Percentiles rank a stretch among this genome's conserved stretches.
phyloP scores from a whole-genome alignment of 2,888 invertebrate genomes.

The Pyrochroa serraticornis region DNA sequence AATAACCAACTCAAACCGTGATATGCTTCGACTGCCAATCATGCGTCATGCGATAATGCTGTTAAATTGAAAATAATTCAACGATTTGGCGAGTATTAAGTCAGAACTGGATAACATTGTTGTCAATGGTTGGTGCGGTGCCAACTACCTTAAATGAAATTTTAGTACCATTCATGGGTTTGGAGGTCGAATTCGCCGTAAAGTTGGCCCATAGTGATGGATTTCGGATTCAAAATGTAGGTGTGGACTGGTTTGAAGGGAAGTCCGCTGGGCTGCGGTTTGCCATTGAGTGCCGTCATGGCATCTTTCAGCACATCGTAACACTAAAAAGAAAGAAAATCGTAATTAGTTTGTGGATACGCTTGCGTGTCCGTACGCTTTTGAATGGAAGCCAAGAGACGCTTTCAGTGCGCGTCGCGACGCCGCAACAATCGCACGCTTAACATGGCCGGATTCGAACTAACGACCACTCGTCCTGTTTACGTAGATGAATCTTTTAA shows the following conservation, averaged over 20 bases:
- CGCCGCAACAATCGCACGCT: slow-evolving; percentile 20
- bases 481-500: neutral
- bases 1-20: too few relatives aligned
- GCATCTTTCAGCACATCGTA: slow-evolving; percentile 71
- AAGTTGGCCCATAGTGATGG: slow-evolving; percentile 84
- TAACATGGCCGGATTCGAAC: neutral
- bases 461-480: neutral
- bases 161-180: slow-evolving; percentile 76
- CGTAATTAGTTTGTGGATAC: neutral
- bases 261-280: slow-evolving; percentile 71
- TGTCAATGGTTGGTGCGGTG: too few relatives aligned
- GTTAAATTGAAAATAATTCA: too few relatives aligned
- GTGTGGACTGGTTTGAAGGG: slow-evolving; percentile 70
- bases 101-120: neutral
- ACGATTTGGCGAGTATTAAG: neutral
- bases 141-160: neutral
- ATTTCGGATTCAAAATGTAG: slow-evolving; percentile 78
- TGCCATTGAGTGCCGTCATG: slow-evolving; percentile 69
- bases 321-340: slow-evolving; percentile 59
- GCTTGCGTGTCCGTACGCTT: slow-evolving; percentile 21
- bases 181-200: slow-evolving; percentile 82
- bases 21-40: too few relatives aligned
- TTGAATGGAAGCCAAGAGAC: neutral
- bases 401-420: slow-evolving; percentile 41
- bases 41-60: too few relatives aligned